phyloP scores from a whole-genome alignment of 2,888 invertebrate genomes.

The Ellobium chinense region DNA sequence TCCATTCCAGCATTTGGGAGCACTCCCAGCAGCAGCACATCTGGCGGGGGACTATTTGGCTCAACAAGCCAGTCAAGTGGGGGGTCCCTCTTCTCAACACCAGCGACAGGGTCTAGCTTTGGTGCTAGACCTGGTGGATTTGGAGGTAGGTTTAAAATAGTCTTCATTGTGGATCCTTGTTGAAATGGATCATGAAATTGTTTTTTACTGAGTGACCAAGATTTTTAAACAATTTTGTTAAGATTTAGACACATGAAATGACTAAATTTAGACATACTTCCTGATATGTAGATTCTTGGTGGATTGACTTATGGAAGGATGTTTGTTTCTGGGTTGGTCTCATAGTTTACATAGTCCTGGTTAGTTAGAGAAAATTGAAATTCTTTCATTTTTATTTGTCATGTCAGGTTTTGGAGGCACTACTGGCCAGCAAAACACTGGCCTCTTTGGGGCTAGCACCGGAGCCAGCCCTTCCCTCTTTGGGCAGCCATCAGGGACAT shows the following conservation, averaged over 20 bases:
- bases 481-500: slow-evolving; percentile 24
- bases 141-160: slow-evolving; percentile 57
- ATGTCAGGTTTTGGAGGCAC: slow-evolving; percentile 56
- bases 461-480: slow-evolving; percentile 39
- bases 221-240: too few species aligned
- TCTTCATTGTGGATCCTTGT: too few species aligned
- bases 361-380: too few species aligned
- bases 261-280: too few species aligned
- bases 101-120: slow-evolving; percentile 65
- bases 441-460: slow-evolving; percentile 32
- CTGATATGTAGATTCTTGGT: too few species aligned
- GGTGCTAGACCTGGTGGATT: slow-evolving; percentile 67
- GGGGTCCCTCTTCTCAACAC: slow-evolving; percentile 53
- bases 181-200: too few species aligned
- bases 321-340: too few species aligned
- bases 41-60: slow-evolving; percentile 52
- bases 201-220: too few species aligned
- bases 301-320: too few species aligned
- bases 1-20: slow-evolving; percentile 52
- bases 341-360: too few species aligned
- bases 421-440: slow-evolving; percentile 34
- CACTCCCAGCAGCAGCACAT: slow-evolving; percentile 35
- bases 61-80: slow-evolving; percentile 43
- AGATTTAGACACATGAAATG: too few species aligned
- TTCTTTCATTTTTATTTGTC: too few species aligned